Evolutionary conservation across 2,113 vertebrate genomes (phyloP).

Genomic region (Laterallus jamaicensis): DNA sequence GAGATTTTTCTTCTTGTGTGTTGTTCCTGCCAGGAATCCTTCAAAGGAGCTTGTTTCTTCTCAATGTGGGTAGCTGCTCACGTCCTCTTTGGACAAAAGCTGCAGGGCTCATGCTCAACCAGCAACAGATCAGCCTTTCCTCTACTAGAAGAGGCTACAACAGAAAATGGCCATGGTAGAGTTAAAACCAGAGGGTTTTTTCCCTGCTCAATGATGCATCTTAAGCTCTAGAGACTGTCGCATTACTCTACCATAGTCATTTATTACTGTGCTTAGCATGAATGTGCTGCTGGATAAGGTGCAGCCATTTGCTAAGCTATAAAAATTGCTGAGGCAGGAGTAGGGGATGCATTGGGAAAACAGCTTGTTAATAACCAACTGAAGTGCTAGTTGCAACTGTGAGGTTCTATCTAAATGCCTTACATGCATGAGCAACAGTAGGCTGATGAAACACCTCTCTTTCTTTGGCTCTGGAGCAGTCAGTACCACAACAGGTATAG

Average conservation of each 20-base stretch:
- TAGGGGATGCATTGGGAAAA: neutral
- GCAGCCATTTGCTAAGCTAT: neutral
- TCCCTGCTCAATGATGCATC: neutral
- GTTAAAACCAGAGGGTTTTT: neutral
- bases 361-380: neutral
- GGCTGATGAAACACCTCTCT: neutral
- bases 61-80: neutral
- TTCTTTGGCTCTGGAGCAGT: neutral
- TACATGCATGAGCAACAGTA: neutral
- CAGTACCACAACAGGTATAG: neutral
- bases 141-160: neutral
- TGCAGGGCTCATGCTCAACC: neutral
- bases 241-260: neutral
- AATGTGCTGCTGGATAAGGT: neutral
- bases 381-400: neutral
- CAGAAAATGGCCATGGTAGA: neutral
- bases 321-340: slow-evolving; percentile 2
- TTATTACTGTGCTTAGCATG: neutral
- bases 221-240: neutral
- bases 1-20: neutral
- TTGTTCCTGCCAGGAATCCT: neutral
- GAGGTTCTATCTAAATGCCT: neutral
- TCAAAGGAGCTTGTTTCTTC: neutral
- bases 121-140: neutral
- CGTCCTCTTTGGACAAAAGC: neutral